Evolutionary conservation across 1,140 invertebrate species (phyloP).

Genomic region (Caenorhabditis briggsae): DNA sequence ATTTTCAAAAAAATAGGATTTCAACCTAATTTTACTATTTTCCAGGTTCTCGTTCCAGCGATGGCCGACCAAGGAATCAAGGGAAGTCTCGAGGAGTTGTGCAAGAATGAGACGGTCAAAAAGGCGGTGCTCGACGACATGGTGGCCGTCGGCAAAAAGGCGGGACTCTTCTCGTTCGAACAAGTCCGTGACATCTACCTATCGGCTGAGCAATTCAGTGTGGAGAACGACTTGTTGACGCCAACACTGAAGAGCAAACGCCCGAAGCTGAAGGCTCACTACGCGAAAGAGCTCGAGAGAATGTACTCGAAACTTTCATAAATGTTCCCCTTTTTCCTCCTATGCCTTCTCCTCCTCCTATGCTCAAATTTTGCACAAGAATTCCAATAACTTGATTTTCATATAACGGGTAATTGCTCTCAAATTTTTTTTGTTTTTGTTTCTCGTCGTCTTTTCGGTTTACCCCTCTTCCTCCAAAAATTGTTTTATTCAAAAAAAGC

Average conservation of each 20-base stretch:
- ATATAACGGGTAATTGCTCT: constrained; percentile 18
- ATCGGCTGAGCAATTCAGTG: constrained; percentile 88
- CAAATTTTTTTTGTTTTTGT: not conserved
- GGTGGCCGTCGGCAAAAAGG: constrained; percentile 87
- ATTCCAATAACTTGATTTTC: constrained; percentile 36
- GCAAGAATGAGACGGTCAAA: constrained; percentile 87
- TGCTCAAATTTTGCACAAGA: constrained; percentile 20
- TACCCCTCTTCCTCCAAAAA: not conserved
- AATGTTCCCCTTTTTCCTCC: not conserved
- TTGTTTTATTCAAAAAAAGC: not conserved
- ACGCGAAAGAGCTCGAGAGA: not conserved
- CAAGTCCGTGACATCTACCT: constrained; percentile 83
- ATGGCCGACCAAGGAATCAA: constrained; percentile 85
- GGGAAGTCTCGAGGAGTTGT: constrained; percentile 89
- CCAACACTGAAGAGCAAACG: constrained; percentile 93
- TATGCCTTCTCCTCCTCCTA: not conserved
- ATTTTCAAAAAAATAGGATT: too few species aligned
- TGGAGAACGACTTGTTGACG: constrained; percentile 95
- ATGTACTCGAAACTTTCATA: constrained; percentile 56
- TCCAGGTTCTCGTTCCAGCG: constrained; percentile 79
- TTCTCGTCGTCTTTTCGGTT: constrained; percentile 1
- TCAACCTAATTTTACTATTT: not conserved
- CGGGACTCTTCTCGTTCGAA: constrained; percentile 93
- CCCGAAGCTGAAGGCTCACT: constrained; percentile 71
- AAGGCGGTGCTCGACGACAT: constrained; percentile 91